phyloP scores from a whole-genome alignment of 2,888 invertebrate genomes.

The Agriopis leucophaearia region DNA sequence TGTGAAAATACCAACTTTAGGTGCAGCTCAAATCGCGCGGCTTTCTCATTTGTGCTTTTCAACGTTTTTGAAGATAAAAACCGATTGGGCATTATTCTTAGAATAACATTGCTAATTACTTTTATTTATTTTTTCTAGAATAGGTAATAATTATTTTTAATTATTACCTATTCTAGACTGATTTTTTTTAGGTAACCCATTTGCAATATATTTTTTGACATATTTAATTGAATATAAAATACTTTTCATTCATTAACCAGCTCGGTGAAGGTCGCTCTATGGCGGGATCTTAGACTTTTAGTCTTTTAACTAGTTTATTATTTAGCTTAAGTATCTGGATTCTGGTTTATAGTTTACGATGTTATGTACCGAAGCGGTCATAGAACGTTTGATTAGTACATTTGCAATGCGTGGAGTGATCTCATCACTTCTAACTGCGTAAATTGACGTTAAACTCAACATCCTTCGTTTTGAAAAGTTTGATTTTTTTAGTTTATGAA shows the following conservation, averaged over 20 bases:
- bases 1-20: too few relatives aligned
- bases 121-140: too few relatives aligned
- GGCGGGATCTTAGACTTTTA: neutral
- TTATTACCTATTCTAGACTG: too few relatives aligned
- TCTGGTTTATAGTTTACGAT: conserved; percentile 26
- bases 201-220: too few relatives aligned
- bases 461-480: conserved; percentile 54
- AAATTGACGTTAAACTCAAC: conserved; percentile 70
- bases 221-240: too few relatives aligned
- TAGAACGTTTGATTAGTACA: conserved; percentile 54
- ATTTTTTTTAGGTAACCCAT: too few relatives aligned
- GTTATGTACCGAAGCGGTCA: conserved; percentile 41
- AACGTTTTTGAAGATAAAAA: too few relatives aligned
- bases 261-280: too few relatives aligned
- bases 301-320: neutral
- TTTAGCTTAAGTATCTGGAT: neutral
- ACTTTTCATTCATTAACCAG: too few relatives aligned
- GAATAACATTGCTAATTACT: neutral
- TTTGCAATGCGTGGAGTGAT: conserved; percentile 58
- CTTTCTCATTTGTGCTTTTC: too few relatives aligned
- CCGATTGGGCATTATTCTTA: neutral
- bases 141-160: too few relatives aligned
- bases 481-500: conserved; percentile 30
- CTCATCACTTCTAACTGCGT: conserved; percentile 66
- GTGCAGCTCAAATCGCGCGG: too few relatives aligned